A percentile compares a stretch with the other conserved stretches of the same genome.
phyloP scores from a whole-genome alignment of 1,140 invertebrate genomes.

The Neodiprion fabricii region DNA sequence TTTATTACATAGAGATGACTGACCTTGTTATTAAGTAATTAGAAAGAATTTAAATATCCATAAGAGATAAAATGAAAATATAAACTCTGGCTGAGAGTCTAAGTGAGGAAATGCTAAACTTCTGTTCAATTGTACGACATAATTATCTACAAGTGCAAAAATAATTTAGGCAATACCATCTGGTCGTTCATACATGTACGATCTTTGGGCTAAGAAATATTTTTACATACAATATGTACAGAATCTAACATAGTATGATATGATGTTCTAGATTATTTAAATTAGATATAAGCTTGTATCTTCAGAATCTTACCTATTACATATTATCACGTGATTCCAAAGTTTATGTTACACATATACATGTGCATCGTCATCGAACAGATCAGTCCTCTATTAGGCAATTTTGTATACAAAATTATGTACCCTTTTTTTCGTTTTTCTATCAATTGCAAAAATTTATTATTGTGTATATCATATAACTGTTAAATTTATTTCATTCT shows the following conservation, averaged over 20 bases:
- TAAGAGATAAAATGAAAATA: neutral
- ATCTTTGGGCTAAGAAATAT: neutral
- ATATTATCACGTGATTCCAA: constrained; percentile 1
- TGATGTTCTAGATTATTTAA: constrained; percentile 1
- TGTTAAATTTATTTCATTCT: too few relatives aligned
- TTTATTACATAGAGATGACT: constrained; percentile 43
- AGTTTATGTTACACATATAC: neutral
- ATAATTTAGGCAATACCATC: constrained; percentile 3
- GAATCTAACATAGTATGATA: constrained; percentile 4
- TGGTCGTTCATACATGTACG: neutral
- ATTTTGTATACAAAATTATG: neutral
- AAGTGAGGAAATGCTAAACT: neutral
- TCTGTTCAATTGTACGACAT: neutral
- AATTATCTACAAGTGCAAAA: constrained; percentile 2
- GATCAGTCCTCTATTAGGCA: neutral
- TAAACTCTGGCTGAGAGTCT: neutral
- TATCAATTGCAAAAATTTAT: too few relatives aligned
- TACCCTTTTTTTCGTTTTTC: too few relatives aligned
- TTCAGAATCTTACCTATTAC: neutral
- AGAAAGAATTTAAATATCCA: constrained; percentile 15
- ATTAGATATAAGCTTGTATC: neutral
- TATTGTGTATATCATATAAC: too few relatives aligned
- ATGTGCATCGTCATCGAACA: neutral
- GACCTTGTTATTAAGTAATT: constrained; percentile 44
- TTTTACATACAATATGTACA: constrained; percentile 6